phyloP scores from a whole-genome alignment of 2,113 vertebrate species.

The Amblyornis subalaris region DNA sequence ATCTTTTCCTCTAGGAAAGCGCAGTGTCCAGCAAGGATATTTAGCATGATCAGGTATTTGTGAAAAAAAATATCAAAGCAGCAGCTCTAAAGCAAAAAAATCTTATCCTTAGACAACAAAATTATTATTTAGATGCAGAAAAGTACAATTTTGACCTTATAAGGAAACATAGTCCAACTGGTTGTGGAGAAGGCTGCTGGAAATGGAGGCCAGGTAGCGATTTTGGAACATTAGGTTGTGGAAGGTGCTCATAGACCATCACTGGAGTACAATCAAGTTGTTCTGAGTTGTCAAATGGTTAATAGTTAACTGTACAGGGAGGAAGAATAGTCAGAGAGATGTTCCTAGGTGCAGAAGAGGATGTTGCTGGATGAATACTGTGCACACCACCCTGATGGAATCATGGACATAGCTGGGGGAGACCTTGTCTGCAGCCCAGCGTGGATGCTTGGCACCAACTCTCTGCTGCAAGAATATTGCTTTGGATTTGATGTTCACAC shows the following conservation, averaged over 20 bases:
- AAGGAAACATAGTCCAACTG: not conserved
- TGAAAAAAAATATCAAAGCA: not conserved
- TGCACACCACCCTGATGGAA: not conserved
- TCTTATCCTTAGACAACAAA: not conserved
- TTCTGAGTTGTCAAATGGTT: not conserved
- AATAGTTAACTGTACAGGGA: not conserved
- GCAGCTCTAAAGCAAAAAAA: not conserved
- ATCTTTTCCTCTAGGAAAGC: not conserved
- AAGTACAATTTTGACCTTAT: not conserved
- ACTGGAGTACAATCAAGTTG: not conserved
- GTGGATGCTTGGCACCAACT: not conserved
- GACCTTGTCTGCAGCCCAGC: not conserved
- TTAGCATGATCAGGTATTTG: not conserved
- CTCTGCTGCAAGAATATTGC: not conserved
- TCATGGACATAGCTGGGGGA: not conserved
- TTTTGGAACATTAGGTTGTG: not conserved
- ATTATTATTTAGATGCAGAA: not conserved
- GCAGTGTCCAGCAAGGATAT: not conserved
- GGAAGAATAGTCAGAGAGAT: not conserved
- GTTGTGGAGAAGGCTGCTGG: not conserved
- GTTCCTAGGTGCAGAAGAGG: not conserved
- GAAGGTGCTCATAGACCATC: not conserved
- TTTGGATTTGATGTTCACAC: not conserved
- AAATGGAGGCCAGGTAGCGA: not conserved
- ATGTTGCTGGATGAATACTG: not conserved